These are phyloP conservation scores for Branchipolynoe longqiensis DNA, from an alignment of 2,888 invertebrate species.

Conservation along the genomic window DNA sequence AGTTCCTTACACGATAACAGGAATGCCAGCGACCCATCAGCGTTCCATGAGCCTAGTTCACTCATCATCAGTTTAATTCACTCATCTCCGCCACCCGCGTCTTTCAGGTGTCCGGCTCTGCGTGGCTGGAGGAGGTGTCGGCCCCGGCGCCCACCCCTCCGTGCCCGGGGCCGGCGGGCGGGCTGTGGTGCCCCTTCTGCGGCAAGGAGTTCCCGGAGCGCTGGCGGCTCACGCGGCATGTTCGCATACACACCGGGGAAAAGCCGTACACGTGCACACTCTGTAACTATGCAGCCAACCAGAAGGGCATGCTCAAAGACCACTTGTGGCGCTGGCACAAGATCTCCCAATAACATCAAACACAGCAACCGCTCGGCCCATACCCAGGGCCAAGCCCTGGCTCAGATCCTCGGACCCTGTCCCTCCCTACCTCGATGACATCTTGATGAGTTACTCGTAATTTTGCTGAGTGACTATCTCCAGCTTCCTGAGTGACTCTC, in stretches of 20 bases:
- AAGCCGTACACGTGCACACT: constrained; percentile 7
- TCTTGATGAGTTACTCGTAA: no score
- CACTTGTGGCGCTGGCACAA: constrained; percentile 44
- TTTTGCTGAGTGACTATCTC: no score
- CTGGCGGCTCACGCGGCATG: constrained; percentile 28
- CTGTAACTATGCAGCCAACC: constrained; percentile 22
- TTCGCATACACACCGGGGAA: constrained; percentile 37
- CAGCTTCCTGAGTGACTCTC: not conserved
- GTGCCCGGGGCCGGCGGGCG: not conserved
- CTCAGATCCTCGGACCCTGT: no score
- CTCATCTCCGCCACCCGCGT: not conserved
- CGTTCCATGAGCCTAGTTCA: no score
- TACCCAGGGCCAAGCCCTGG: no score
- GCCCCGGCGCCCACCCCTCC: not conserved
- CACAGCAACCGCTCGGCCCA: not conserved
- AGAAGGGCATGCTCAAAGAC: constrained; percentile 16
- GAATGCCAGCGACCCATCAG: no score
- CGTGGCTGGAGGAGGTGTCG: not conserved
- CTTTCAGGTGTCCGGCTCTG: constrained; percentile 1
- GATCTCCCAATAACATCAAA: not conserved
- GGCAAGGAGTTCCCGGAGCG: constrained; percentile 40
- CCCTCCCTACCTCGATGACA: no score
- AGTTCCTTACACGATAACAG: no score
- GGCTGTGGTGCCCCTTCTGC: not conserved
- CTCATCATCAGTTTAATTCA: no score